A percentile compares a stretch with the other conserved stretches of the same genome.
These are phyloP conservation scores for Coenonympha glycerion DNA, from an alignment of 2,888 invertebrate species.

Conservation along the genomic window DNA sequence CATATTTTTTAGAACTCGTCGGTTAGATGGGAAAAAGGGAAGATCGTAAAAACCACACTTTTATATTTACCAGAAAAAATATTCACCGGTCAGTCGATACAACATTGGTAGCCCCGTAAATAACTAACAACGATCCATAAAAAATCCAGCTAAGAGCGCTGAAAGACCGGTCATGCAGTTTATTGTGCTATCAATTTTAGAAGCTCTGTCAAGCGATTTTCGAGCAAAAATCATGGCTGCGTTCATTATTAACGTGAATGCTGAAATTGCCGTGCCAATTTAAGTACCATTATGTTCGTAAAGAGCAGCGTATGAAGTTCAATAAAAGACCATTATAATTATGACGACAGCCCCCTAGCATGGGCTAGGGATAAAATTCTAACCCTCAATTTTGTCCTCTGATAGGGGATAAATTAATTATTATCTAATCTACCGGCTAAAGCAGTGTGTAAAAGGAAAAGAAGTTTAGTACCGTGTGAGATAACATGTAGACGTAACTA, in stretches of 20 bases:
- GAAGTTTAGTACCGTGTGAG: too few relatives aligned
- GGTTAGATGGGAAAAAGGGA: too few relatives aligned
- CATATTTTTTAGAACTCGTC: too few relatives aligned
- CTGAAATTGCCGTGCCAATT: conserved; percentile 10
- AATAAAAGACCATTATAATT: too few relatives aligned
- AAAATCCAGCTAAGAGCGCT: conserved; percentile 19
- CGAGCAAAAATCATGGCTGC: conserved; percentile 20
- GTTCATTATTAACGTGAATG: conserved; percentile 21
- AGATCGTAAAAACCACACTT: too few relatives aligned
- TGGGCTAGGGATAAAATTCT: too few relatives aligned
- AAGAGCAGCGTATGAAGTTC: background rate
- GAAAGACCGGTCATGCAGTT: conserved; percentile 23
- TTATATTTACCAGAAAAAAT: background rate
- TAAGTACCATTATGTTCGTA: background rate
- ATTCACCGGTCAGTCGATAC: background rate
- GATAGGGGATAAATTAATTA: too few relatives aligned
- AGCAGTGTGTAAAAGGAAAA: too few relatives aligned
- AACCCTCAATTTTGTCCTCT: too few relatives aligned
- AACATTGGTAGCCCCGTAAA: conserved; percentile 9
- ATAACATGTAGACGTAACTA: too few relatives aligned
- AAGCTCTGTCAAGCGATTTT: conserved; percentile 14
- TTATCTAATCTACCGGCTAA: too few relatives aligned
- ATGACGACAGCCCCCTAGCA: too few relatives aligned
- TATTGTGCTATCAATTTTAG: conserved; percentile 22
- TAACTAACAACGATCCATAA: conserved; percentile 18